Conservation (phyloP, 2,113 vertebrate species). For the Malurus melanocephalus region DNA sequence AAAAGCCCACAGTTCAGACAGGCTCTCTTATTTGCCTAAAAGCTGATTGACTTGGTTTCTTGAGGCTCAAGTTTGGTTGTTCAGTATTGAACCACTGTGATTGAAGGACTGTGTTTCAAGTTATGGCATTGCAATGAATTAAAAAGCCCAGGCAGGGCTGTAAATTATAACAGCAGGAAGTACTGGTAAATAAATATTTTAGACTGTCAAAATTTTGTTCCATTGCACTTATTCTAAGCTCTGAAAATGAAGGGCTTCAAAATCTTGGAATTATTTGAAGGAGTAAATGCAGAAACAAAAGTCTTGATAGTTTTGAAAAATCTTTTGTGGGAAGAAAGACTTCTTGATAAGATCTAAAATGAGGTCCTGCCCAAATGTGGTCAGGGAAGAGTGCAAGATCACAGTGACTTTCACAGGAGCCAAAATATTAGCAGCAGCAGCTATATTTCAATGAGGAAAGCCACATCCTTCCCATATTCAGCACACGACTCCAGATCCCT, state of each 20-base stretch:
- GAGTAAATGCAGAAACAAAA: background rate
- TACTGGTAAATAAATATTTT: background rate
- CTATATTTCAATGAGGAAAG: background rate
- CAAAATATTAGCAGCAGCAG: background rate
- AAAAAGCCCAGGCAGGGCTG: background rate
- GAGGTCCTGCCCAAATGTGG: background rate
- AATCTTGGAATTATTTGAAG: background rate
- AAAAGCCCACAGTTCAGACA: background rate
- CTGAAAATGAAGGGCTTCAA: background rate
- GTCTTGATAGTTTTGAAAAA: background rate
- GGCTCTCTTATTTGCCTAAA: background rate
- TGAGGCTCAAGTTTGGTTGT: background rate
- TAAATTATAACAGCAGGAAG: background rate
- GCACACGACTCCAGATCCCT: fast-evolving
- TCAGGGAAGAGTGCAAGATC: background rate
- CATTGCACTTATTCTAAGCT: background rate
- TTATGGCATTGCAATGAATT: background rate
- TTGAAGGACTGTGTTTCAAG: background rate
- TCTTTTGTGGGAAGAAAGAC: background rate
- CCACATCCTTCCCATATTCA: background rate
- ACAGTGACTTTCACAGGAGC: background rate
- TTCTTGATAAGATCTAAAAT: background rate
- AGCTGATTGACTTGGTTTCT: background rate
- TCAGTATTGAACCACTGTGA: background rate
- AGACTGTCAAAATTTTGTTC: background rate